Conservation (phyloP, 37 sponge, comb jelly and placozoan species). For the Lycopodina hypogea region DNA sequence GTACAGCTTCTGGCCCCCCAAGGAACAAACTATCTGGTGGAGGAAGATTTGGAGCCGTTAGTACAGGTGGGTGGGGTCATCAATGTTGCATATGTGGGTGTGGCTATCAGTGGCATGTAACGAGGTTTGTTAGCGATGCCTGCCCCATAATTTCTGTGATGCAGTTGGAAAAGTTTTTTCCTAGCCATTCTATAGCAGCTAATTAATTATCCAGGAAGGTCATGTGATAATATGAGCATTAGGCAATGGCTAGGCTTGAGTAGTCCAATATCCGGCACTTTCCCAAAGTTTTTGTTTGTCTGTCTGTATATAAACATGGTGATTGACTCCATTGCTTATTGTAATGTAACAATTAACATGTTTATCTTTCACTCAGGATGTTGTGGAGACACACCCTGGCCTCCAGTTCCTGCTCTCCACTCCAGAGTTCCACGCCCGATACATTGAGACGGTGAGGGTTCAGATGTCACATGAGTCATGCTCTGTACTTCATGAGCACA, state of each 20-base stretch:
- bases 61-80: constrained; percentile 68
- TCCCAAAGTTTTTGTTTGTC: no score
- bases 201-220: no score
- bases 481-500: not conserved
- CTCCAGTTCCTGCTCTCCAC: constrained; percentile 80
- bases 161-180: no score
- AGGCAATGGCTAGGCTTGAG: no score
- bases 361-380: constrained; percentile 55
- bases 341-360: no score
- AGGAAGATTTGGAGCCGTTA: constrained; percentile 80
- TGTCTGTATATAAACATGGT: no score
- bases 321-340: no score
- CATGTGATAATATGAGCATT: no score
- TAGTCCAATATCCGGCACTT: no score
- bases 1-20: constrained; percentile 67
- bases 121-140: not conserved
- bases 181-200: no score
- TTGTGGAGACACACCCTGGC: constrained; percentile 96
- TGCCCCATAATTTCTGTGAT: not conserved
- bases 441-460: constrained; percentile 89
- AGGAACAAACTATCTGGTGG: constrained; percentile 57
- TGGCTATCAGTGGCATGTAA: no score
- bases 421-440: constrained; percentile 95
- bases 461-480: not conserved
- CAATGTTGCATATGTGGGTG: not conserved